These are phyloP conservation scores for Drosophila rufa DNA, from an alignment of 1,140 invertebrate genomes.

Conservation along the genomic window DNA sequence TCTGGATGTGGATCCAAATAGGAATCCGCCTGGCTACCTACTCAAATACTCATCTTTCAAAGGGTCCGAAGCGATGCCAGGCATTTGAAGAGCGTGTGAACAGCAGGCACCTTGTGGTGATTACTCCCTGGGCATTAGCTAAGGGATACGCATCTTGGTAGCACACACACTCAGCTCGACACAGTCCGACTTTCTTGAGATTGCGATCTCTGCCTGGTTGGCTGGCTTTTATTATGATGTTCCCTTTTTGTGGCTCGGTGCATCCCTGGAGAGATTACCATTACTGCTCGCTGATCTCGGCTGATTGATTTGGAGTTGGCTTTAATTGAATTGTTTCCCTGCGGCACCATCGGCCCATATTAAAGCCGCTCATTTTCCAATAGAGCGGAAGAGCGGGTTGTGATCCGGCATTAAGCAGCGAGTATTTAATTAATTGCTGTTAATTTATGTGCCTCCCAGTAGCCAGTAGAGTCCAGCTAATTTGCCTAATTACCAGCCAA, in stretches of 20 bases:
- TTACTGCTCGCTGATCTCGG: conserved; percentile 45
- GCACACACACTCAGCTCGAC: conserved; percentile 17
- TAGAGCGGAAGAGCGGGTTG: conserved; percentile 28
- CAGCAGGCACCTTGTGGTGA: conserved; percentile 71
- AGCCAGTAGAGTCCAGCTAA: conserved; percentile 60
- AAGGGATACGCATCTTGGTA: conserved; percentile 67
- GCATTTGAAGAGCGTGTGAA: conserved; percentile 76
- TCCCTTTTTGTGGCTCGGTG: conserved; percentile 16
- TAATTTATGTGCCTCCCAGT: conserved; percentile 56
- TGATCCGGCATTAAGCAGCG: conserved; percentile 39
- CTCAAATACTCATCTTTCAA: conserved; percentile 42
- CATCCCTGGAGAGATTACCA: conserved; percentile 38
- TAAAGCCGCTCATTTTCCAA: conserved; percentile 20
- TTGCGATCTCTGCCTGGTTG: conserved; percentile 39
- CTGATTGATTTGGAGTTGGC: conserved; percentile 73
- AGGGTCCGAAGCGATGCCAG: conserved; percentile 29
- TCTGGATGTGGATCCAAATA: conserved; percentile 9
- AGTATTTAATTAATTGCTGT: conserved; percentile 65
- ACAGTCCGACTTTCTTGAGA: conserved; percentile 27
- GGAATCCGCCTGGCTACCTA: conserved; percentile 25
- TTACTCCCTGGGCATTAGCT: conserved; percentile 50
- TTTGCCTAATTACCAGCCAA: conserved; percentile 73
- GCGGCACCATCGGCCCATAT: conserved; percentile 1
- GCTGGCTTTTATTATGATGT: conserved; percentile 60
- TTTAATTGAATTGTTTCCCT: conserved; percentile 76